Evolutionary conservation across 2,113 vertebrate species (phyloP).

Genomic region (Phainopepla nitens): DNA sequence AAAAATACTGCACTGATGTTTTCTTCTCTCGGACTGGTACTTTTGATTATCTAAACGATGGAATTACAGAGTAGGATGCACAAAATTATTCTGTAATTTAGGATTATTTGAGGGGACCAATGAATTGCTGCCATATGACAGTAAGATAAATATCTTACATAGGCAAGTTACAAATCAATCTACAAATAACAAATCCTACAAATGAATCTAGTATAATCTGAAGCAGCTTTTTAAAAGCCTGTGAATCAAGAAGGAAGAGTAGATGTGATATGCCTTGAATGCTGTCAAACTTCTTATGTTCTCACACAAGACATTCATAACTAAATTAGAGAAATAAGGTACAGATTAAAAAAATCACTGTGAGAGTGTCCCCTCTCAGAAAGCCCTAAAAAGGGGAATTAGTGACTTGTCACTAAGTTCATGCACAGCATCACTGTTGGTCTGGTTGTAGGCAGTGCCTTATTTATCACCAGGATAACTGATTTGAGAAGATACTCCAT

Average conservation of each 20-base stretch:
- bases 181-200: not conserved
- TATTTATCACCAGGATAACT: not conserved
- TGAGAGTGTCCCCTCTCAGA: not conserved
- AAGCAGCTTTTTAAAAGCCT: not conserved
- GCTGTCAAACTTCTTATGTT: not conserved
- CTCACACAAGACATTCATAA: not conserved
- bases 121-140: not conserved
- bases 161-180: not conserved
- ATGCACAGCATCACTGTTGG: not conserved
- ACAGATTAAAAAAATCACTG: not conserved
- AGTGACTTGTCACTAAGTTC: not conserved
- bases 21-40: not conserved
- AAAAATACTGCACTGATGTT: not conserved
- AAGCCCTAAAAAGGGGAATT: not conserved
- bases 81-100: not conserved
- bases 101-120: not conserved
- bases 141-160: not conserved
- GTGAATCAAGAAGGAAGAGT: not conserved
- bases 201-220: not conserved
- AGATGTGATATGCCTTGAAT: not conserved
- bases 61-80: not conserved
- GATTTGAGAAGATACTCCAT: not conserved
- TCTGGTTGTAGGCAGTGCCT: not conserved
- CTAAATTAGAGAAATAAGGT: not conserved
- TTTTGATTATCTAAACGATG: not conserved